Percentiles rank a stretch among this genome's conserved stretches.
Evolutionary conservation across 2,888 invertebrate species (phyloP).

Genomic region (Melanostoma scalare): DNA sequence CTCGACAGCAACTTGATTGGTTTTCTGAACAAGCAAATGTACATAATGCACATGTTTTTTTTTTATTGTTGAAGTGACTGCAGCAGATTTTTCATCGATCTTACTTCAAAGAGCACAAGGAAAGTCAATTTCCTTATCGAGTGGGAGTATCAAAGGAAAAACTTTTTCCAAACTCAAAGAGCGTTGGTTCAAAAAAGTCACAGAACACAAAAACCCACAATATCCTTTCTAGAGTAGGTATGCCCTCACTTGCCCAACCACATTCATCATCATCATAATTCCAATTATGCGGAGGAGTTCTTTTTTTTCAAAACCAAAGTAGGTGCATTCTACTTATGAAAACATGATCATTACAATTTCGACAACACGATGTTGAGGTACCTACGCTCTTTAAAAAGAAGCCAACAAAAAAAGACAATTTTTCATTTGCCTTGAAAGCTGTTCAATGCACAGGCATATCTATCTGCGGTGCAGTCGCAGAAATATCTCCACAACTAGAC

Average conservation of each 20-base stretch:
- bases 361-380: constrained; percentile 42
- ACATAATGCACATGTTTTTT: neutral
- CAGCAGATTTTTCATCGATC: constrained; percentile 19
- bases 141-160: constrained; percentile 53
- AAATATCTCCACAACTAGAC: constrained; percentile 34
- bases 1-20: constrained; percentile 37
- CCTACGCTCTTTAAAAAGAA: constrained; percentile 45
- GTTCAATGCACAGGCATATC: constrained; percentile 35
- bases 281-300: constrained; percentile 65
- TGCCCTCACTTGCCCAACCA: constrained; percentile 42
- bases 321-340: constrained; percentile 51
- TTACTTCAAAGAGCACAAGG: constrained; percentile 18
- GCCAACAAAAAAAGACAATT: neutral
- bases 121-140: constrained; percentile 44
- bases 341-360: constrained; percentile 68
- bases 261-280: constrained; percentile 52
- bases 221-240: constrained; percentile 1
- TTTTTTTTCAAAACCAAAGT: constrained; percentile 33
- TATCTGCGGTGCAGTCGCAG: constrained; percentile 29
- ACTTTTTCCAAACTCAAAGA: constrained; percentile 39
- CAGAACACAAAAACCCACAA: constrained; percentile 24
- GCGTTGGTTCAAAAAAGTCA: constrained; percentile 11
- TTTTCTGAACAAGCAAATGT: constrained; percentile 6
- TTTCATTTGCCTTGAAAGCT: constrained; percentile 38
- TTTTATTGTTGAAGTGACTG: constrained; percentile 30